Conservation (phyloP, 2,888 invertebrate genomes). For the Apotomis capreana region DNA sequence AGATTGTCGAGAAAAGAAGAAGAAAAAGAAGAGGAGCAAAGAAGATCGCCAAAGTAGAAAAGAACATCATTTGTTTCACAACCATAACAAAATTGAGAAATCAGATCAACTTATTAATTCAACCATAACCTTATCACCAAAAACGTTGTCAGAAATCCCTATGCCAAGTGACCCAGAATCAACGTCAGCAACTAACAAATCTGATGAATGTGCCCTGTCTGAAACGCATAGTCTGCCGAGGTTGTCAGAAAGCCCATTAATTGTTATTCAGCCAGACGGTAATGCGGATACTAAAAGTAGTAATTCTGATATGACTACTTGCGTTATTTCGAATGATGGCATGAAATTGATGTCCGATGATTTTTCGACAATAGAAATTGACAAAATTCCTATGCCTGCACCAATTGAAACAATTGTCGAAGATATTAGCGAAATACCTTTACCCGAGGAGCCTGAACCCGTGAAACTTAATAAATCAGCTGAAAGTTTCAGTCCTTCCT, state of each 20-base stretch:
- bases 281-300: constrained; percentile 51
- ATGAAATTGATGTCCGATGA: constrained; percentile 57
- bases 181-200: constrained; percentile 55
- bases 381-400: constrained; percentile 75
- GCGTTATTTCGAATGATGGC: constrained; percentile 52
- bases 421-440: constrained; percentile 78
- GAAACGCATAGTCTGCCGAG: constrained; percentile 86
- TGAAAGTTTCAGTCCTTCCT: constrained; percentile 86
- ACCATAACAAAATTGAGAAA: constrained; percentile 78
- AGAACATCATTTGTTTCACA: constrained; percentile 87
- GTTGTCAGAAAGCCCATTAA: constrained; percentile 85
- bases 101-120: constrained; percentile 55
- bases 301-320: constrained; percentile 47
- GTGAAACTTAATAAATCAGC: constrained; percentile 59
- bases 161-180: constrained; percentile 66
- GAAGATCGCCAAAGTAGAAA: constrained; percentile 89
- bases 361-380: constrained; percentile 65
- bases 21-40: constrained; percentile 92
- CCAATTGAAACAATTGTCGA: constrained; percentile 67
- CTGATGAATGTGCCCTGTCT: constrained; percentile 65
- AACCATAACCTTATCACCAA: constrained; percentile 58
- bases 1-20: constrained; percentile 90
- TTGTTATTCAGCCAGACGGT: constrained; percentile 54
- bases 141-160: constrained; percentile 69
- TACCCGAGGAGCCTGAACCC: constrained; percentile 65